A percentile compares a stretch with the other conserved stretches of the same genome.
Conservation (phyloP, 2,113 vertebrate genomes). For the Acrocephalus kingi region DNA sequence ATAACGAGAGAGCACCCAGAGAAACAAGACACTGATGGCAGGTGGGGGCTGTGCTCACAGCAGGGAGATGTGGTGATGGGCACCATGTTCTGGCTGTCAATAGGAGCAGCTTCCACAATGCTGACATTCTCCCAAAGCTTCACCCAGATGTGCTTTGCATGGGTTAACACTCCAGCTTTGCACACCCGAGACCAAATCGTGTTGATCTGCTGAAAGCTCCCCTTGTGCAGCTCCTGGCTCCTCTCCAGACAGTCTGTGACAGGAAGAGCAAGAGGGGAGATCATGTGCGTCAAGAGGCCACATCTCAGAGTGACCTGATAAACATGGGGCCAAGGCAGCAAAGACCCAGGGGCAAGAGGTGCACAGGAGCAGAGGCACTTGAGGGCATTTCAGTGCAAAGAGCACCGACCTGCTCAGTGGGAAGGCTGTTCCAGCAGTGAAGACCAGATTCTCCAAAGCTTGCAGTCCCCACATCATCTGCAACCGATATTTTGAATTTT, state of each 20-base stretch:
- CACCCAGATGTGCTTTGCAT: neutral
- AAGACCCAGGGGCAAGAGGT: neutral
- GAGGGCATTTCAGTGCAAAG: neutral
- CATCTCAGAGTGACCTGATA: neutral
- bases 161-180: neutral
- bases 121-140: neutral
- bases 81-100: neutral
- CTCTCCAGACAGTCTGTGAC: neutral
- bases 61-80: rapidly evolving
- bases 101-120: neutral
- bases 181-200: neutral
- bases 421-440: neutral
- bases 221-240: neutral
- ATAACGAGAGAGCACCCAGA: constrained; percentile 17
- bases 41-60: neutral
- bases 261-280: neutral
- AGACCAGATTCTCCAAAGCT: neutral
- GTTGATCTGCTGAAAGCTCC: neutral
- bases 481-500: neutral
- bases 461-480: neutral
- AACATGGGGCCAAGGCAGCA: neutral
- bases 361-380: neutral
- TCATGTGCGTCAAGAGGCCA: neutral
- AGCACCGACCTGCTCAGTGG: neutral
- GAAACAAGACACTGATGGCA: neutral